Base-by-base conservation (phyloP, 2,888 invertebrate genomes). In the Drosophila villosipedis region DNA sequence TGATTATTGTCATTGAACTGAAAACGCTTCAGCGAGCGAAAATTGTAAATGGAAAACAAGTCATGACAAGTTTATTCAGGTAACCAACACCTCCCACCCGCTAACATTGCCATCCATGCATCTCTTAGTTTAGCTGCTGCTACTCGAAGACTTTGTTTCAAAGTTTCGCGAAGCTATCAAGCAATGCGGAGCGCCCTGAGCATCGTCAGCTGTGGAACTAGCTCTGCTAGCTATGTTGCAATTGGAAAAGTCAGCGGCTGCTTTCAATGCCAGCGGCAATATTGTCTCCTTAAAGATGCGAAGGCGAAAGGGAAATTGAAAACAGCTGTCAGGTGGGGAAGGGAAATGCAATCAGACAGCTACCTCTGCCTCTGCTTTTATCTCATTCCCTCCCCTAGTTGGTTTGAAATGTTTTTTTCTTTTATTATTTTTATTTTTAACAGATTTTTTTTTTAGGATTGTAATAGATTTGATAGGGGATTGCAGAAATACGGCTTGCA, bases 221-320 rank as follows among this genome's bases (percentile, higher is more conserved):
- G 7, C 28, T 37, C 19, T 47, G 16, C 25, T 16, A 22, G 3
- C 71, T 63, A 58, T 60, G 69, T 72, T 73, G 86, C 86, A 88
- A 85, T 85, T 89, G 82, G 84, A 86, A 85, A 88, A 85, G 85
- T 89, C 89, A 88, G 83, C 82, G 84, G 76, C 85, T 81, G 83
- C 66, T 70, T 84, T 80, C 82, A 74, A 82, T 83, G 88, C 85
- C 85, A 85, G 63, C 50, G 74, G 86, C 86, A 80, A 77, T 73
- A 76, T 75, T 81, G 80, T 80, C 76, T 72, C 41, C 70, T 71
- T 71, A 39, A 64, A 59, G 50, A 39, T n/a, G 52, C 31, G 52
- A 55, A 33, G 68, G 53, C 61, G 54, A 52, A 50, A 68, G 73
- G 76, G 78, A 84, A 84, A 84, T 84, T 81, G 84, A 75, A 84